Base-by-base conservation (phyloP, 2,797 vertebrate genomes). In the Aplochiton taeniatus region DNA sequence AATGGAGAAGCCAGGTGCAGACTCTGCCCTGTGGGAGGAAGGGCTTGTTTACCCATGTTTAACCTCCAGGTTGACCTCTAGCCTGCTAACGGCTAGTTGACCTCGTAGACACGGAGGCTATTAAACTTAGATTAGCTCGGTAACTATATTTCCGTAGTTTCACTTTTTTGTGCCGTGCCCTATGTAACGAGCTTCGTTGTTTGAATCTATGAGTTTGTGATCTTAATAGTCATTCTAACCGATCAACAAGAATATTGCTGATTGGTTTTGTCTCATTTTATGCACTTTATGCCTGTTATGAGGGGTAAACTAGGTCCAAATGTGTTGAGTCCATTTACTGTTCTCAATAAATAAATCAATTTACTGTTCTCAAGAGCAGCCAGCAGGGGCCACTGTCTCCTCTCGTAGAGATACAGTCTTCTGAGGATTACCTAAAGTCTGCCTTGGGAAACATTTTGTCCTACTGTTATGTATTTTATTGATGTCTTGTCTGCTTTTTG, bases 1-100 rank as follows among this genome's bases (percentile, higher is more conserved):
- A 83, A 91, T 83, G 89, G 84, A 80, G 89, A 86, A 81, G 81
- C 91, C 91, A 91, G 86, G 87, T 92, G 90, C 87, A 80, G 77
- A 66, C 72, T 75, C 68, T 52, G 74, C 79, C 84, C 87, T 68
- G 42, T 4, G 90, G 87, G 87, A 89, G 83, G 87, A 88, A 84
- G 81, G 85, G 57, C 59, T 80, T 85, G 85, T 91, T 90, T 89
- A 84, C 85, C 86, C 80, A 72, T 82, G 65, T 85, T 81, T 80
- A 80, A 86, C 84, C 77, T 79, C 55, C 55, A 63, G 46, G 68
- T 54, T 77, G 76, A 76, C 81, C 80, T 46, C 50, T 20, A 47
- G 13, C 47, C 31, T 45, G 61, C 54, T 78, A 65, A 48, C 49
- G 74, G 63, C 49, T 65, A 43, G 58, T 44, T 76, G 66, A 79